Percentiles rank a stretch among this genome's conserved stretches.
Evolutionary conservation across 2,113 vertebrate genomes (phyloP).

Genomic region (Sorex fumeus): DNA sequence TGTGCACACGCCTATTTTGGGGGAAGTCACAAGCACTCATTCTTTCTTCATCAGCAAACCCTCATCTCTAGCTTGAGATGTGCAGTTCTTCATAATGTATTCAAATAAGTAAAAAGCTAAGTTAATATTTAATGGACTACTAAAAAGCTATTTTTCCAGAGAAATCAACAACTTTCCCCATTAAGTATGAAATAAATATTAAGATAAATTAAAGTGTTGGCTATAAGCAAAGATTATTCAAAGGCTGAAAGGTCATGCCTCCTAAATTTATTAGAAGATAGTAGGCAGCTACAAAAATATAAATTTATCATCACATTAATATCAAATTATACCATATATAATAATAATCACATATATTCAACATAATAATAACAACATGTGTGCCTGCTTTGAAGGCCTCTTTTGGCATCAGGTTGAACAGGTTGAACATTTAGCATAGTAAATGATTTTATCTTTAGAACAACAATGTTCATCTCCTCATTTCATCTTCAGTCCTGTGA

Average conservation of each 20-base stretch:
- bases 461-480: background rate
- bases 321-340: too few species aligned
- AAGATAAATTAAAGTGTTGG: slow-evolving; percentile 68
- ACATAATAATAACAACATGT: background rate
- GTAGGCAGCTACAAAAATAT: background rate
- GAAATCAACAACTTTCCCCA: slow-evolving; percentile 71
- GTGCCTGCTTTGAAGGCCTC: background rate
- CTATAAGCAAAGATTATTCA: slow-evolving; percentile 38
- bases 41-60: slow-evolving; percentile 18
- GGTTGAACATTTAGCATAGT: background rate
- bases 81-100: background rate
- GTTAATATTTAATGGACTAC: slow-evolving; percentile 74
- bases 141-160: slow-evolving; percentile 55
- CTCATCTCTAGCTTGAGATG: slow-evolving; percentile 33
- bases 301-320: background rate
- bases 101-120: slow-evolving; percentile 71
- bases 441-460: background rate
- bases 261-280: background rate
- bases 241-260: background rate
- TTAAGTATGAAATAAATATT: slow-evolving; percentile 59
- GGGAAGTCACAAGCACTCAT: fast-evolving
- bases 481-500: background rate
- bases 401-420: background rate
- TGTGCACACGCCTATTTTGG: background rate
- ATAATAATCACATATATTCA: too few species aligned